These are phyloP conservation scores for Folsomia manolachei DNA, from an alignment of 2,888 invertebrate species.

Conservation along the genomic window DNA sequence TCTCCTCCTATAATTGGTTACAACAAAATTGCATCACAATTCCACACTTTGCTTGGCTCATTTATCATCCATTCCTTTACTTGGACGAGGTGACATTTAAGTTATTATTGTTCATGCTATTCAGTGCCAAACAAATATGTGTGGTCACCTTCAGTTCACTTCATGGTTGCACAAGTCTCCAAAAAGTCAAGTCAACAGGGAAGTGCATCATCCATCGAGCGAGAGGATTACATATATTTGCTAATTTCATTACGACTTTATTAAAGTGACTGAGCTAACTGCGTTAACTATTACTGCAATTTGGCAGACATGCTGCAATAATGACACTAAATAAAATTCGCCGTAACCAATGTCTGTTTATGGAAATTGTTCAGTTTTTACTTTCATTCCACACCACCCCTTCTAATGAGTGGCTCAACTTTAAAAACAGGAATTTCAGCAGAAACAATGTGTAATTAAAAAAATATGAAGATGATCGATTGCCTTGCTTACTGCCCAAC, in stretches of 20 bases:
- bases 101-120: not conserved
- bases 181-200: not conserved
- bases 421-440: not conserved
- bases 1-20: not conserved
- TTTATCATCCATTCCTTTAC: not conserved
- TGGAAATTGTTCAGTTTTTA: not conserved
- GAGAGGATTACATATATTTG: not conserved
- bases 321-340: not conserved
- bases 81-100: not conserved
- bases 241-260: not conserved
- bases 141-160: not conserved
- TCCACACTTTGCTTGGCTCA: not conserved
- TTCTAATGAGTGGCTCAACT: not conserved
- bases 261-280: not conserved
- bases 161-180: not conserved
- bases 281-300: no score
- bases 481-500: not conserved
- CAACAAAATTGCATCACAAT: conserved; percentile 3
- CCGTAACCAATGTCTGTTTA: not conserved
- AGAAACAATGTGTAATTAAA: conserved; percentile 1
- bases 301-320: no score
- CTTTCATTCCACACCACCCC: not conserved
- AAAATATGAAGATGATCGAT: conserved; percentile 4
- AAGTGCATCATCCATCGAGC: not conserved
- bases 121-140: no score